These are phyloP conservation scores for Anolis sagrei DNA, from an alignment of 2,113 vertebrate genomes.

Conservation along the genomic window DNA sequence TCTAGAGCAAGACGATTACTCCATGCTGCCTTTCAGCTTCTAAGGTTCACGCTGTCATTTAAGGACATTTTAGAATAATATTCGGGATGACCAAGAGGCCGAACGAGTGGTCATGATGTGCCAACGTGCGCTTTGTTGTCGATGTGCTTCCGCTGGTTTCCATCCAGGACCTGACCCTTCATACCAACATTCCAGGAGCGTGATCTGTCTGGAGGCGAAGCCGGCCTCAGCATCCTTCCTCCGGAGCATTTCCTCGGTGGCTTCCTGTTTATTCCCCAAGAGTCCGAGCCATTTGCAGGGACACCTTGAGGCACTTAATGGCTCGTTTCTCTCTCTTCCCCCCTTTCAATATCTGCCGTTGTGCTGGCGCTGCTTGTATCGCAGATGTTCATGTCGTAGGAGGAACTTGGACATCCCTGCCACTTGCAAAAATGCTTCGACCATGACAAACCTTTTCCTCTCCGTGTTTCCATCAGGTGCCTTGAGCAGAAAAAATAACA, in stretches of 20 bases:
- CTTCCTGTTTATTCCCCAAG: slow-evolving; percentile 36
- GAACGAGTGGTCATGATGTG: neutral
- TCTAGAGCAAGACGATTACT: too few species aligned
- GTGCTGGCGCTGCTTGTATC: neutral
- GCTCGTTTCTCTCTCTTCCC: neutral
- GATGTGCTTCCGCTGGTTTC: neutral
- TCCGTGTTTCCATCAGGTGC: neutral
- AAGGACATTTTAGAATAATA: neutral
- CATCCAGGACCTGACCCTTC: neutral
- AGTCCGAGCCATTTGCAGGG: neutral
- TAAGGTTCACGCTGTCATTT: too few species aligned
- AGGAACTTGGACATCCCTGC: neutral
- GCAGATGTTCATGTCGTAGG: slow-evolving; percentile 9
- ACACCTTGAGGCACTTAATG: slow-evolving; percentile 9
- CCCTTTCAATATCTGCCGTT: neutral
- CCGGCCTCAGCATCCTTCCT: slow-evolving; percentile 17
- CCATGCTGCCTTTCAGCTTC: too few species aligned
- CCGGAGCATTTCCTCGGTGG: neutral
- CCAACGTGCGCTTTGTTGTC: neutral
- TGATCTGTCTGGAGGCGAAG: neutral
- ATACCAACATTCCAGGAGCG: slow-evolving; percentile 21
- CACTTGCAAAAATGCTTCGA: neutral
- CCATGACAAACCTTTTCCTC: neutral
- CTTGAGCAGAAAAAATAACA: neutral
- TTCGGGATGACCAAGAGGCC: neutral